Percentiles rank a stretch among this genome's conserved stretches.
Conservation (phyloP, 2,113 vertebrate species). For the Urocolius indicus region DNA sequence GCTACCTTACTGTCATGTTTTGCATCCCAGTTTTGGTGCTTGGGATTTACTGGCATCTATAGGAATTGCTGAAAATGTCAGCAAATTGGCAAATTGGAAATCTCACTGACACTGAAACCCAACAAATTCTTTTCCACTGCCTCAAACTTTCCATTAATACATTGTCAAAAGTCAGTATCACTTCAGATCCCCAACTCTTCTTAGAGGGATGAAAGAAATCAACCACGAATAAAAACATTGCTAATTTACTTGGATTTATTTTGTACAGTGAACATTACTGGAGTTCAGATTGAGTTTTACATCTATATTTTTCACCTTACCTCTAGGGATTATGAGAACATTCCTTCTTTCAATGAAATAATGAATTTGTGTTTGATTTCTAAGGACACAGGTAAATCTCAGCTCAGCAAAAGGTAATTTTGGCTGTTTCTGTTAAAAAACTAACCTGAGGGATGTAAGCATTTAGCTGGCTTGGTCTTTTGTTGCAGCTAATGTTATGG, state of each 20-base stretch:
- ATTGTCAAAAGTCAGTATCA: background rate
- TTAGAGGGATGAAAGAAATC: conserved; percentile 1
- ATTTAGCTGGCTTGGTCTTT: background rate
- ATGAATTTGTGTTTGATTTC: background rate
- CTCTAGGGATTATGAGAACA: background rate
- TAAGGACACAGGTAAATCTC: background rate
- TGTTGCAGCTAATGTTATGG: background rate
- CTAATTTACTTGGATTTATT: background rate
- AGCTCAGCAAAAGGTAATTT: background rate
- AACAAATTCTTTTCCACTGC: conserved; percentile 61
- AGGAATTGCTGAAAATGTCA: conserved; percentile 35
- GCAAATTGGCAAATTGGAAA: conserved; percentile 64
- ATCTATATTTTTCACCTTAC: too few relatives aligned
- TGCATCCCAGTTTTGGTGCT: background rate
- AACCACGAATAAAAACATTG: background rate
- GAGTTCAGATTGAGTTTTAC: background rate
- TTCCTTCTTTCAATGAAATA: too few relatives aligned
- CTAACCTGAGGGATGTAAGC: accelerated
- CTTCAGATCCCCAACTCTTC: conserved; percentile 24
- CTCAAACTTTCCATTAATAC: conserved; percentile 67
- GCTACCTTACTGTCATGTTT: background rate
- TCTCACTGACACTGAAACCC: conserved; percentile 30
- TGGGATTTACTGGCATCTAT: conserved; percentile 46
- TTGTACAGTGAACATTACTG: background rate
- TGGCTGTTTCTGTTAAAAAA: background rate